A percentile compares a stretch with the other conserved stretches of the same genome.
phyloP scores from a whole-genome alignment of 2,888 invertebrate species.

The Conomelus anceps region DNA sequence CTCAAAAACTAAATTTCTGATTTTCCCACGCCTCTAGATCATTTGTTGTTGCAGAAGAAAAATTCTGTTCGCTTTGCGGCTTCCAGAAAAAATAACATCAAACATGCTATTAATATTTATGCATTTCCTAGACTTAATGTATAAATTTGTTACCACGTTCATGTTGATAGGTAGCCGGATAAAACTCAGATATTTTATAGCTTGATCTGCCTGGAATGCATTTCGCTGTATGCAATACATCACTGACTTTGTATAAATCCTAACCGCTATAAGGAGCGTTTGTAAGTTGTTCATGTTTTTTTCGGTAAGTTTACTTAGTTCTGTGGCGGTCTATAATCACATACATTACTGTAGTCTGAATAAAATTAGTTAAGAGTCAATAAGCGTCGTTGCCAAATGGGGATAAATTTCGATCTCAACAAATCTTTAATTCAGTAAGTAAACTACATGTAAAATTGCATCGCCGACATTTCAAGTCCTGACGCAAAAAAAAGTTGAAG shows the following conservation, averaged over 20 bases:
- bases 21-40: background rate
- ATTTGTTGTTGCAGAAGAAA: background rate
- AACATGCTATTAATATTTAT: background rate
- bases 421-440: no score
- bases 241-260: background rate
- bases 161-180: background rate
- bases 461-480: no score
- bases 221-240: background rate
- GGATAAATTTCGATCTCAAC: no score
- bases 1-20: background rate
- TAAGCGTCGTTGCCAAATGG: no score
- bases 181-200: background rate
- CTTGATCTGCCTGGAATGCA: background rate
- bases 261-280: background rate
- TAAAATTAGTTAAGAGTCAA: no score
- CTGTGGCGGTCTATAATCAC: no score
- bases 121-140: background rate
- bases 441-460: no score
- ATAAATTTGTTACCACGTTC: background rate
- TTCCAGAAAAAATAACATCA: background rate
- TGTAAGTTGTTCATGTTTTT: background rate
- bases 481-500: no score
- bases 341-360: no score
- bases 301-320: no score
- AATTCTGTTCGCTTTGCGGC: background rate